These are phyloP conservation scores for Corythaeola cristata DNA, from an alignment of 2,113 vertebrate genomes.

Conservation along the genomic window DNA sequence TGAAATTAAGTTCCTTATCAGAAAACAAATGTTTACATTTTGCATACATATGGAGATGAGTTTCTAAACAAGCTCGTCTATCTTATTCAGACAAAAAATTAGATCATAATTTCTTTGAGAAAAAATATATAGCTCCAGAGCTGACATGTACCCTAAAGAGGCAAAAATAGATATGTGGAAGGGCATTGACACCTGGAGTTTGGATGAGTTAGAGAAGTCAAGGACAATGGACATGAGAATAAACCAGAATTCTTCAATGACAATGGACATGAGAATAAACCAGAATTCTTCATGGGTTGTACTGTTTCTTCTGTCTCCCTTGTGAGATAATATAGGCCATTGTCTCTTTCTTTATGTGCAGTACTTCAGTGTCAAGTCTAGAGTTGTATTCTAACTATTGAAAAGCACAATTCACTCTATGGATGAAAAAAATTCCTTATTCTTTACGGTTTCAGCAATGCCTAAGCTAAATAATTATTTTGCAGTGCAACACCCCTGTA, in stretches of 20 bases:
- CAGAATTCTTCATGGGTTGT: not conserved
- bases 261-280: not conserved
- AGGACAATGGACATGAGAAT: not conserved
- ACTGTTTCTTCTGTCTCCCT: not conserved
- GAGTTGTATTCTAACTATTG: not conserved
- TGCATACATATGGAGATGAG: not conserved
- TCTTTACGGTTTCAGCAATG: not conserved
- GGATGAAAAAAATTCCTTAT: not conserved
- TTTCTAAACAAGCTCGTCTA: conserved; percentile 22
- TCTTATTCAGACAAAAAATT: conserved; percentile 20
- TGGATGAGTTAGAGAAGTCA: not conserved
- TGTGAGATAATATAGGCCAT: not conserved
- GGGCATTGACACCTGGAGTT: not conserved
- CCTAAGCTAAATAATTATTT: not conserved
- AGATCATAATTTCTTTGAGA: not conserved
- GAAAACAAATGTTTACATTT: conserved; percentile 27
- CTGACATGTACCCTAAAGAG: not conserved
- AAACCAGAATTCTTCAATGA: not conserved
- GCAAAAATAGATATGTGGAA: not conserved
- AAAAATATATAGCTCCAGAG: not conserved
- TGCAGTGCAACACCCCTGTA: not conserved
- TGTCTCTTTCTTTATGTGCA: not conserved
- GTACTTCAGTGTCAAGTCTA: not conserved
- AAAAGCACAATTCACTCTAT: not conserved
- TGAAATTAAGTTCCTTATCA: conserved; percentile 6